phyloP scores from a whole-genome alignment of 2,888 invertebrate genomes.

The Cephus spinipes region DNA sequence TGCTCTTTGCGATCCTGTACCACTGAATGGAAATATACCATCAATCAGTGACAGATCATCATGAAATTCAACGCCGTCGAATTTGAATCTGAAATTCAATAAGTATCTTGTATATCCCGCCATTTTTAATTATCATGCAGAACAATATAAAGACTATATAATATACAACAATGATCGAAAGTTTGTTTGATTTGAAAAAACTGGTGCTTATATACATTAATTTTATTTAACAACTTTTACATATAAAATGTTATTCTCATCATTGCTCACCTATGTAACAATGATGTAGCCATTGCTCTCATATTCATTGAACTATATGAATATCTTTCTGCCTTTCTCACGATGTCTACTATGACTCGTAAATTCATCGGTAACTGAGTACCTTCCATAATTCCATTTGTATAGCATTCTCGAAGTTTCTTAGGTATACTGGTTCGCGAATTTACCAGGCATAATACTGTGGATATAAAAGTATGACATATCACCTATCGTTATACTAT shows the following conservation, averaged over 20 bases:
- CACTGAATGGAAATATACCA: constrained; percentile 48
- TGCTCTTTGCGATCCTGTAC: constrained; percentile 44
- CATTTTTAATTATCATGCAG: background rate
- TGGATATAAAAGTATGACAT: background rate
- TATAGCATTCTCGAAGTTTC: constrained; percentile 73
- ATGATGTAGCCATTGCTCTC: constrained; percentile 70
- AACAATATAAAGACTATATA: background rate
- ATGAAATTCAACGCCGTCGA: constrained; percentile 50
- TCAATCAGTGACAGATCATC: constrained; percentile 30
- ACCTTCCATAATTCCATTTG: constrained; percentile 65
- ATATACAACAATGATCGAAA: background rate
- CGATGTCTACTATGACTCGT: constrained; percentile 72
- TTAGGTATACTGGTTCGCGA: constrained; percentile 68
- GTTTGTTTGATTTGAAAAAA: background rate
- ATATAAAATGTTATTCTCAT: background rate
- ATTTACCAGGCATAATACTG: constrained; percentile 29
- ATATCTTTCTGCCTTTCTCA: constrained; percentile 72
- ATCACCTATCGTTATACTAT: background rate
- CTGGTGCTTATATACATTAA: background rate
- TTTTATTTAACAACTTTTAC: background rate
- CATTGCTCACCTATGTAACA: constrained; percentile 70
- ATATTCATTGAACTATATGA: constrained; percentile 69
- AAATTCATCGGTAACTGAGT: constrained; percentile 71
- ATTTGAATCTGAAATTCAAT: constrained; percentile 43
- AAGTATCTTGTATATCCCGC: background rate